Percentiles rank a stretch among this genome's conserved stretches.
phyloP scores from a whole-genome alignment of 2,113 vertebrate genomes.

The Phaetusa simplex region DNA sequence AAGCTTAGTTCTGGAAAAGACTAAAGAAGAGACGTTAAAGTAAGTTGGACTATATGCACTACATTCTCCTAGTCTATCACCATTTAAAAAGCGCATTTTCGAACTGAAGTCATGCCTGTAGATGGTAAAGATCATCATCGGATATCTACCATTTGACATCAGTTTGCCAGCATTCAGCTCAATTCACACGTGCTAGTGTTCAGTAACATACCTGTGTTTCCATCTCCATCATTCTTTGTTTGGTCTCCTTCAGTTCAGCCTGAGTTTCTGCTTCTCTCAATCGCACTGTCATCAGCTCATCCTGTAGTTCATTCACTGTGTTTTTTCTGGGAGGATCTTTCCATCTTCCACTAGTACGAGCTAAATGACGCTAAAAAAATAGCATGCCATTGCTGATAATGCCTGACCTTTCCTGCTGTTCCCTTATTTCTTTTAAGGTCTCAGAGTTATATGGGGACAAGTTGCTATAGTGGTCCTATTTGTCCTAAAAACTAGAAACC shows the following conservation, averaged over 20 bases:
- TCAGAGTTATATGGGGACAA: not conserved
- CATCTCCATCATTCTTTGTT: conserved; percentile 93
- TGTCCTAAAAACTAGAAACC: not conserved
- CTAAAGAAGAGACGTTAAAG: not conserved
- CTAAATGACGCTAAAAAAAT: conserved; percentile 85
- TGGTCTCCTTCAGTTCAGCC: conserved; percentile 88
- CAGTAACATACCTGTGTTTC: conserved; percentile 87
- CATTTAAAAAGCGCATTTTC: not conserved
- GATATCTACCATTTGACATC: not conserved
- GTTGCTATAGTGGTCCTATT: not conserved
- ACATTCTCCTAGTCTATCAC: not conserved
- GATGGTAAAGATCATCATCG: not conserved
- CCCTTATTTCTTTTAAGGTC: not conserved
- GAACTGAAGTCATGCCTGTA: not conserved
- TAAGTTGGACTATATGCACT: not conserved
- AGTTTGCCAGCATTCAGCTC: not conserved
- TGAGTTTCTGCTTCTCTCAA: conserved; percentile 93
- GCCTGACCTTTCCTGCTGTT: not conserved
- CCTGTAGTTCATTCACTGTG: conserved; percentile 89
- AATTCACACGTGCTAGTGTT: not conserved
- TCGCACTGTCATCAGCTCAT: conserved; percentile 94
- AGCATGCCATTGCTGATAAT: not conserved
- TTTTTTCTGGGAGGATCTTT: conserved; percentile 93
- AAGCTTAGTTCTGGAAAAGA: not conserved
- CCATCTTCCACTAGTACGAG: conserved; percentile 91